These are phyloP conservation scores for Phenganax marumi DNA, from an alignment of 92 coral and sea anemone species.

Conservation along the genomic window DNA sequence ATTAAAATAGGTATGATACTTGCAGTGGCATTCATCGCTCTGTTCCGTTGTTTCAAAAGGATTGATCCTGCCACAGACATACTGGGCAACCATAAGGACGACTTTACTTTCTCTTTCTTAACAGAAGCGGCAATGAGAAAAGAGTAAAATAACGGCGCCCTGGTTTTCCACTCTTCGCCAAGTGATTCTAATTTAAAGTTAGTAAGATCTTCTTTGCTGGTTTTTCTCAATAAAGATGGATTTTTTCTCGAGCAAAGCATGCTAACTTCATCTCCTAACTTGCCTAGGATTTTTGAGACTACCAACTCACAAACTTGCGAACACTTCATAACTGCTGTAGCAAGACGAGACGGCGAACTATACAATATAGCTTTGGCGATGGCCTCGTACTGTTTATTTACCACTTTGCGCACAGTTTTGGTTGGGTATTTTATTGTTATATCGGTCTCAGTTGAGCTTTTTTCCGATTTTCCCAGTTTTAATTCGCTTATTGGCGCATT, in stretches of 20 bases:
- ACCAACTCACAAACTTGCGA: background rate
- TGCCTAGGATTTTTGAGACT: background rate
- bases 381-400: too few species aligned
- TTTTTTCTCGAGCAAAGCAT: background rate
- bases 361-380: too few species aligned
- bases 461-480: too few species aligned
- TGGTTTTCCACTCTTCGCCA: background rate
- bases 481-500: too few species aligned
- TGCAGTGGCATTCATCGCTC: background rate
- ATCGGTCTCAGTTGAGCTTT: too few species aligned
- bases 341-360: too few species aligned
- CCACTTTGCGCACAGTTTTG: too few species aligned
- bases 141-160: conserved; percentile 1
- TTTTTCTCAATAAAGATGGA: background rate
- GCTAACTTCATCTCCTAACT: background rate
- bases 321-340: background rate
- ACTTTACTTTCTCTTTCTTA: background rate
- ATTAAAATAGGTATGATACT: background rate
- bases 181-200: background rate
- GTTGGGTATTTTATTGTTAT: too few species aligned
- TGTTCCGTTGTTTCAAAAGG: background rate
- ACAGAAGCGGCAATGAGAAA: background rate
- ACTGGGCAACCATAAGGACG: background rate
- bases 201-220: background rate
- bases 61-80: background rate